Conservation (phyloP, 2,888 invertebrate genomes). For the Monochamus alternatus region DNA sequence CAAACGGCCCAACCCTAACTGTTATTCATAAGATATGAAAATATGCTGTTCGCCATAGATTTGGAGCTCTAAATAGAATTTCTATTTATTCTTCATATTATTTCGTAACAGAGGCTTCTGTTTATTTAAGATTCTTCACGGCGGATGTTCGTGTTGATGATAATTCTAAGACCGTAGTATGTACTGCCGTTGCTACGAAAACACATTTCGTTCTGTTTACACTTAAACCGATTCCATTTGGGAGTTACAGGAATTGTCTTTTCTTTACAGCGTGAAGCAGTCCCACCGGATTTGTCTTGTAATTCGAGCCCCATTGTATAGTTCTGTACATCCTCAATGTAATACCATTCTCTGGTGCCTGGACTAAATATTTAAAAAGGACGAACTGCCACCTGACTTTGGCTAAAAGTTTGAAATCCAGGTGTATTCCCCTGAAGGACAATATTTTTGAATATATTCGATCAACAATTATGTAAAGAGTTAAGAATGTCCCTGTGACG, state of each 20-base stretch:
- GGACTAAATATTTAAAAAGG: background rate
- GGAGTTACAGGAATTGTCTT: slow-evolving; percentile 1
- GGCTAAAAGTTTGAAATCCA: no score
- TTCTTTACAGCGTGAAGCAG: background rate
- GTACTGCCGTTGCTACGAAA: background rate
- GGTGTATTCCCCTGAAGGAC: no score
- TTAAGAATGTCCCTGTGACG: no score
- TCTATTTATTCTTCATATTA: no score
- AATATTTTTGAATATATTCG: no score
- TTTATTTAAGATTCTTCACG: background rate
- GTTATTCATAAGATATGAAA: no score
- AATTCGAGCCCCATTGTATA: slow-evolving; percentile 1
- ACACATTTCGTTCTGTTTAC: background rate
- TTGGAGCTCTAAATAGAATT: no score
- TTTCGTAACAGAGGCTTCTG: background rate
- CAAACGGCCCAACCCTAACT: no score
- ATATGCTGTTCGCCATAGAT: no score
- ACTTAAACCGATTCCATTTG: background rate
- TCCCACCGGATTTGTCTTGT: background rate
- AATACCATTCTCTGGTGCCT: background rate
- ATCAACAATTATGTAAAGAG: no score
- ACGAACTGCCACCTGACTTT: no score
- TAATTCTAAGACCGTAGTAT: background rate
- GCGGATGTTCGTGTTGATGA: background rate
- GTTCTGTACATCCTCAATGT: background rate